These are phyloP conservation scores for Conomelus anceps DNA, from an alignment of 2,888 invertebrate genomes.

Conservation along the genomic window DNA sequence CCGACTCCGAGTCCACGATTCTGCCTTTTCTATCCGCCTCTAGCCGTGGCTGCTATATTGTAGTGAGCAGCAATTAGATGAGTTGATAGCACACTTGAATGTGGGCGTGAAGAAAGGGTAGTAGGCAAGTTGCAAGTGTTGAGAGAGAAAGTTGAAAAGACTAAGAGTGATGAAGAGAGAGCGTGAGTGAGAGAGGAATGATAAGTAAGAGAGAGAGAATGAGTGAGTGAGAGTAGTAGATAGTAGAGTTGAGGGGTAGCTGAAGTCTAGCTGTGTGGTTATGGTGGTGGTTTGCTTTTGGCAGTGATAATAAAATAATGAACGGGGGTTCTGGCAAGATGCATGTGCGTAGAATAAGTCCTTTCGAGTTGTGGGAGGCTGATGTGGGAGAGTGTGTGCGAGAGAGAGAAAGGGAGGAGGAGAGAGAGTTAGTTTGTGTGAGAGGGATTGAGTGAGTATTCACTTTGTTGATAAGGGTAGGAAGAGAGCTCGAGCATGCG, in stretches of 20 bases:
- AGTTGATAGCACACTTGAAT: neutral
- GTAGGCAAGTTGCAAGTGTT: neutral
- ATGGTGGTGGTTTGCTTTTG: neutral
- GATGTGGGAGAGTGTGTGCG: neutral
- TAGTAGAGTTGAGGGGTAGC: constrained; percentile 29
- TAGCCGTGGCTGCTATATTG: no score
- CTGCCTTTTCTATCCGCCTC: no score
- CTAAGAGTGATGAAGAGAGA: neutral
- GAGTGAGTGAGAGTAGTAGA: neutral
- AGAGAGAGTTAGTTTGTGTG: no score
- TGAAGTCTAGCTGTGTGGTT: constrained; percentile 7
- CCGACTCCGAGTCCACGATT: no score
- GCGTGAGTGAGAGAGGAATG: no score
- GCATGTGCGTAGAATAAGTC: neutral
- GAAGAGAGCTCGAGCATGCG: neutral
- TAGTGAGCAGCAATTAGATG: neutral
- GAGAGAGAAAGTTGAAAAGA: neutral
- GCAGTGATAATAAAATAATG: neutral
- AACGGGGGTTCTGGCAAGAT: neutral
- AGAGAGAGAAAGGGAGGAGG: neutral
- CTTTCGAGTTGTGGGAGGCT: neutral
- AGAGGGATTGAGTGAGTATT: no score
- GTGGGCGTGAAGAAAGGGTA: neutral
- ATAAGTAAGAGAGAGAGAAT: no score
- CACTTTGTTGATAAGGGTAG: neutral